These are phyloP conservation scores for Agrilus planipennis DNA, from an alignment of 1,140 invertebrate species.

Conservation along the genomic window DNA sequence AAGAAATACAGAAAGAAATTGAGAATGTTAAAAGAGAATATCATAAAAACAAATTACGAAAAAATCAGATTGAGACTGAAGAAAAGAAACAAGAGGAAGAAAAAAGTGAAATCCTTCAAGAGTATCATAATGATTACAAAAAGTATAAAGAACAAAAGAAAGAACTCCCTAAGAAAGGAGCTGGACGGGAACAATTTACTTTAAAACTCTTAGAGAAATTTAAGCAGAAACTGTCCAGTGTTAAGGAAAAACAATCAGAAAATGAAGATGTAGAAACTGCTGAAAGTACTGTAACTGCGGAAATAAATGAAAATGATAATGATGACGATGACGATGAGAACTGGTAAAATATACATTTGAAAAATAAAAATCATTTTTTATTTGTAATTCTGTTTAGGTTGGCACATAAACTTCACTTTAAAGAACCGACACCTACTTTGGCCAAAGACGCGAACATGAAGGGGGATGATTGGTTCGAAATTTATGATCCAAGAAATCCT, in stretches of 20 bases:
- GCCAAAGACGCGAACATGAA: conserved; percentile 94
- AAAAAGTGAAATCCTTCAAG: conserved; percentile 52
- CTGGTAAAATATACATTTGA: conserved; percentile 17
- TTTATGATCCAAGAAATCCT: conserved; percentile 90
- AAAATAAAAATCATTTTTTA: neutral
- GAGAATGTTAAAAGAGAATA: conserved; percentile 57
- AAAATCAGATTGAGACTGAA: conserved; percentile 37
- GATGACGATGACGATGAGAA: conserved; percentile 26
- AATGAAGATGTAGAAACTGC: conserved; percentile 27
- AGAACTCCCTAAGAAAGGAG: conserved; percentile 55
- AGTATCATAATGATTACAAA: conserved; percentile 63
- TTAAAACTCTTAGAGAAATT: conserved; percentile 73
- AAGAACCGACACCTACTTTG: conserved; percentile 59
- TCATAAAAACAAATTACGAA: conserved; percentile 47
- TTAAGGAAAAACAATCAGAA: conserved; percentile 44
- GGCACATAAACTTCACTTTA: conserved; percentile 66
- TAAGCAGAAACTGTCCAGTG: conserved; percentile 57
- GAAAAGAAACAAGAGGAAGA: conserved; percentile 35
- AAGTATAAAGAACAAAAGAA: conserved; percentile 62
- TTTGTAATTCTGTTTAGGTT: conserved; percentile 43
- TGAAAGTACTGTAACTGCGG: conserved; percentile 20
- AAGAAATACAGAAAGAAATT: conserved; percentile 66
- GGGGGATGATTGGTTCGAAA: conserved; percentile 91
- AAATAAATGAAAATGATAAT: conserved; percentile 17
- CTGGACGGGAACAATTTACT: conserved; percentile 59